Conservation (phyloP, 53 echinoderm and acorn worm species). For the Hippasteria phrygiana region DNA sequence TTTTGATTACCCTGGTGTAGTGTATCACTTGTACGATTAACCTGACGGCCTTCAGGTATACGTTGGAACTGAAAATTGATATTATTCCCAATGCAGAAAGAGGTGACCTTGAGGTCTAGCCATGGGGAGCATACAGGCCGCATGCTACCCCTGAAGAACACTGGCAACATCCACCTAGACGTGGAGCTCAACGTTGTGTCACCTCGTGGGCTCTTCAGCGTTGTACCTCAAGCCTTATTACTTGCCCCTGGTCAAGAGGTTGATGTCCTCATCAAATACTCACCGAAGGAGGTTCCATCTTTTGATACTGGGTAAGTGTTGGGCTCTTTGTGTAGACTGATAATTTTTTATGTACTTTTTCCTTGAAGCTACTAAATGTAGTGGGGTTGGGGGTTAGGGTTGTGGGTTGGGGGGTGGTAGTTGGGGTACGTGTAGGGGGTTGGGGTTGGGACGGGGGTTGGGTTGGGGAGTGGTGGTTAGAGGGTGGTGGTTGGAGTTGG, state of each 20-base stretch:
- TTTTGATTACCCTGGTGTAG: too few species aligned
- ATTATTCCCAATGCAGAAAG: conserved; percentile 10
- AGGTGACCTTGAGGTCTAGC: conserved; percentile 41
- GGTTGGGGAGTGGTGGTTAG: too few species aligned
- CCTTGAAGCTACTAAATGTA: too few species aligned
- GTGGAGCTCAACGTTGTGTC: conserved; percentile 72
- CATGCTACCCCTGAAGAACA: conserved; percentile 84
- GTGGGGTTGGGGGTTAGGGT: too few species aligned
- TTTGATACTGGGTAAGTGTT: conserved; percentile 77
- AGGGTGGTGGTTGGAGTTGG: too few species aligned
- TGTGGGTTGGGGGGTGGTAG: too few species aligned
- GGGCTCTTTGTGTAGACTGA: not conserved
- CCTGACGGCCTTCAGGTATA: too few species aligned
- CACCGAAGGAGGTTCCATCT: conserved; percentile 79
- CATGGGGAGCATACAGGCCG: conserved; percentile 48
- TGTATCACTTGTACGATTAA: too few species aligned
- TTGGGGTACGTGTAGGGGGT: too few species aligned
- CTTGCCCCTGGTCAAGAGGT: conserved; percentile 80
- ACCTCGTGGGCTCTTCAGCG: conserved; percentile 73
- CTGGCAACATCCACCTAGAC: conserved; percentile 81
- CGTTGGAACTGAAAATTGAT: not conserved
- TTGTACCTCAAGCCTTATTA: conserved; percentile 72
- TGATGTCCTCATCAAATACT: conserved; percentile 77
- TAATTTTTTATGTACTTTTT: too few species aligned
- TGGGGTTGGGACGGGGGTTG: too few species aligned